Evolutionary conservation across 2,888 invertebrate species (phyloP).

Genomic region (Rhorus exstirpatorius): DNA sequence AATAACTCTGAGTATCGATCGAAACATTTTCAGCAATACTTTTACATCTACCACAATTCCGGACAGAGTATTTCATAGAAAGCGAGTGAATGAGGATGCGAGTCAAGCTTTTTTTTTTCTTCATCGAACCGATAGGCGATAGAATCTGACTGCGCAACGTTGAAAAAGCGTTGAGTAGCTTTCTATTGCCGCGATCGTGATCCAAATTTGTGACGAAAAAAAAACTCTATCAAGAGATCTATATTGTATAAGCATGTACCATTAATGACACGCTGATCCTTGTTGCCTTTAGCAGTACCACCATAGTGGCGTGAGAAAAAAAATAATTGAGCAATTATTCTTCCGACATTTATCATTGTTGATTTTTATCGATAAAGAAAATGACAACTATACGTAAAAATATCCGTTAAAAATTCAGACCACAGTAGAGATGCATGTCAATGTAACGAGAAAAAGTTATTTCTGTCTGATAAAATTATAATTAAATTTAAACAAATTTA

Average conservation of each 20-base stretch:
- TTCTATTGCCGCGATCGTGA: conserved; percentile 44
- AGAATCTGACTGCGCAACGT: conserved; percentile 26
- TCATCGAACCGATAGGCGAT: conserved; percentile 27
- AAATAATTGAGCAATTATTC: too few relatives aligned
- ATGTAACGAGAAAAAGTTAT: too few relatives aligned
- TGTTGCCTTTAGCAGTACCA: not conserved
- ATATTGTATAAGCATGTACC: too few relatives aligned
- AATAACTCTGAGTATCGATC: not conserved
- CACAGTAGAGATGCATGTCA: too few relatives aligned
- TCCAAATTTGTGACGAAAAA: conserved; percentile 46
- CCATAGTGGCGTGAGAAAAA: too few relatives aligned
- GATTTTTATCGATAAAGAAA: too few relatives aligned
- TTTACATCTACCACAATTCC: conserved; percentile 6
- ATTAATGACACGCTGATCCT: conserved; percentile 16
- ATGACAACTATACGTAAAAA: too few relatives aligned
- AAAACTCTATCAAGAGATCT: not conserved
- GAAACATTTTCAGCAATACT: conserved; percentile 27
- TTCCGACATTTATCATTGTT: too few relatives aligned
- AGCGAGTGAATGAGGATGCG: conserved; percentile 18
- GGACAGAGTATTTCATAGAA: conserved; percentile 14
- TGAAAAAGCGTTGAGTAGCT: conserved; percentile 52
- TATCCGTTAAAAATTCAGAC: too few relatives aligned
- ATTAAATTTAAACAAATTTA: too few relatives aligned
- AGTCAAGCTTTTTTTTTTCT: conserved; percentile 18
- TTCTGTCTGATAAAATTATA: too few relatives aligned